A percentile compares a stretch with the other conserved stretches of the same genome.
Evolutionary conservation across 2,113 vertebrate genomes (phyloP).

Genomic region (Bujurquina vittata): DNA sequence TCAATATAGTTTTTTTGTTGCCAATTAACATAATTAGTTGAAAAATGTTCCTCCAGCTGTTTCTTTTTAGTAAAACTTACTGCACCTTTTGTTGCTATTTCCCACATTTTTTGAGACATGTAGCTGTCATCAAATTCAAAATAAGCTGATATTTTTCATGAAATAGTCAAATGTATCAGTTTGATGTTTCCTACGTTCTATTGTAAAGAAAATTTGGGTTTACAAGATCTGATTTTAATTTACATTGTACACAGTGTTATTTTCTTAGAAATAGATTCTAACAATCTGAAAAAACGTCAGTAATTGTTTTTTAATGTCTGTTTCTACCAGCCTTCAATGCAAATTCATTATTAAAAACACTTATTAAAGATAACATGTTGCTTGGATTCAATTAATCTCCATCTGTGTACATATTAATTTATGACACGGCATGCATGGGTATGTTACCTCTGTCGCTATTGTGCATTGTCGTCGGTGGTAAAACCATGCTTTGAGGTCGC

Average conservation of each 20-base stretch:
- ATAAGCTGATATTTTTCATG: not conserved
- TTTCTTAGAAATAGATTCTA: too few relatives aligned
- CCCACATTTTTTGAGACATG: not conserved
- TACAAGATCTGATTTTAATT: not conserved
- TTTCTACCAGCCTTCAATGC: too few relatives aligned
- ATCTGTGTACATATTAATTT: not conserved
- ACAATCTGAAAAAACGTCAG: too few relatives aligned
- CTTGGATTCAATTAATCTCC: too few relatives aligned
- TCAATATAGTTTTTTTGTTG: too few relatives aligned
- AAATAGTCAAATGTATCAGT: not conserved
- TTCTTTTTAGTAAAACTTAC: not conserved
- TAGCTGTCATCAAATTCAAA: not conserved
- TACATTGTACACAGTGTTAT: too few relatives aligned
- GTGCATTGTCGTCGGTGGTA: conserved; percentile 23
- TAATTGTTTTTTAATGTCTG: too few relatives aligned
- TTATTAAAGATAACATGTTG: too few relatives aligned
- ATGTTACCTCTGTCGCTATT: conserved; percentile 55
- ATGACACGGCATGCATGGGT: not conserved
- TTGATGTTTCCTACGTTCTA: not conserved
- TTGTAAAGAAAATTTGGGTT: not conserved
- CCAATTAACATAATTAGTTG: too few relatives aligned
- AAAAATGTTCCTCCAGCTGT: not conserved
- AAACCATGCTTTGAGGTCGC: conserved; percentile 47
- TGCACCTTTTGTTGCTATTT: not conserved
- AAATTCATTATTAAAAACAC: too few relatives aligned